Conservation (phyloP, 2,797 vertebrate species). For the Enoplosus armatus region DNA sequence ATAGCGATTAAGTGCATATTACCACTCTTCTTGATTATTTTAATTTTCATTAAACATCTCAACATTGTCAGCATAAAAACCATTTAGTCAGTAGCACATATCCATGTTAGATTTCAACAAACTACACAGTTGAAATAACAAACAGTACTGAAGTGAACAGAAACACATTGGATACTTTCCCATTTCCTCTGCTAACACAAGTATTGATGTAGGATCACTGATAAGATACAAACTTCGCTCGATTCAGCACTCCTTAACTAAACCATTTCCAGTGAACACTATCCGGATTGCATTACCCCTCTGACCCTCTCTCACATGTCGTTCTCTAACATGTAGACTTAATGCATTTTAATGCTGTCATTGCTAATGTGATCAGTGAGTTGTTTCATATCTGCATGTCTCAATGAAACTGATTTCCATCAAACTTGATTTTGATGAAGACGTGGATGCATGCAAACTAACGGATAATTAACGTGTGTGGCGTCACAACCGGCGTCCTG, state of each 20-base stretch:
- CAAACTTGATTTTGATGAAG: slow-evolving; percentile 7
- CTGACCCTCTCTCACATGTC: neutral
- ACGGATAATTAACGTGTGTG: slow-evolving; percentile 1
- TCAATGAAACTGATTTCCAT: neutral
- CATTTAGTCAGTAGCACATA: neutral
- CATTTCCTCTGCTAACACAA: neutral
- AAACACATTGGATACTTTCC: neutral
- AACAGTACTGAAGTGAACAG: neutral
- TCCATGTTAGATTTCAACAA: neutral
- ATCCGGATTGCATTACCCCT: neutral
- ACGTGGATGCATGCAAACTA: slow-evolving; percentile 54
- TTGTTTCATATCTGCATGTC: slow-evolving; percentile 28
- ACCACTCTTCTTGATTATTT: too few species aligned
- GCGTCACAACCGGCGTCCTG: neutral
- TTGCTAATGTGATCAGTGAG: slow-evolving; percentile 14
- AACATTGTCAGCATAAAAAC: neutral
- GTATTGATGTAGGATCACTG: neutral
- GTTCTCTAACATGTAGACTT: neutral
- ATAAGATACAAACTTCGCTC: neutral
- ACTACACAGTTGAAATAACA: neutral
- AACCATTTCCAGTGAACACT: neutral
- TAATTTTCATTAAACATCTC: neutral
- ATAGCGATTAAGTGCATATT: neutral
- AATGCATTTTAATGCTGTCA: neutral
- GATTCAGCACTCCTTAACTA: slow-evolving; percentile 34